Conservation (phyloP, 2,113 vertebrate genomes). For the Telmatochromis bifrenatus region DNA sequence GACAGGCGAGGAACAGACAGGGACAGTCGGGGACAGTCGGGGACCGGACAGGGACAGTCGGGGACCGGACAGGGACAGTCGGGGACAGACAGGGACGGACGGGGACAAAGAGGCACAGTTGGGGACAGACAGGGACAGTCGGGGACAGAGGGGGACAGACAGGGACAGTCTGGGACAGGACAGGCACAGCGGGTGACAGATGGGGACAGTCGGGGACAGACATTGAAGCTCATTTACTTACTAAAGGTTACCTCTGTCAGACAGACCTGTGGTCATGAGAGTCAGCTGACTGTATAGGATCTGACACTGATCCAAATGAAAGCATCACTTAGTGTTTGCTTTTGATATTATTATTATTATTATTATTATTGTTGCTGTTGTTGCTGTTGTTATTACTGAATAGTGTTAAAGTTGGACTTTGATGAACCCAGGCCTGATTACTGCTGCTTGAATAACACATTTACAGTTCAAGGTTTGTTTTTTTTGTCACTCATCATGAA, state of each 20-base stretch:
- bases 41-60: too few relatives aligned
- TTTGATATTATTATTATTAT: neutral
- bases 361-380: accelerated
- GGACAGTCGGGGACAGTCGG: too few relatives aligned
- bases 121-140: too few relatives aligned
- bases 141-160: accelerated
- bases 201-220: neutral
- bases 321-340: neutral
- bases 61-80: accelerated
- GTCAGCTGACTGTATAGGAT: neutral
- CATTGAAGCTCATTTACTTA: neutral
- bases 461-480: neutral
- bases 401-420: neutral
- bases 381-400: accelerated
- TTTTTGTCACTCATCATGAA: neutral
- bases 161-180: accelerated
- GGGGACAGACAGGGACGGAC: too few relatives aligned
- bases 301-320: neutral
- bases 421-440: neutral
- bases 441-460: neutral
- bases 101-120: accelerated
- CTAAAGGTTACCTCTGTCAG: neutral
- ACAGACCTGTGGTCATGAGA: neutral
- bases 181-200: accelerated
- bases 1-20: accelerated